Conservation (phyloP, 1,140 invertebrate genomes). For the Hestina assimilis region DNA sequence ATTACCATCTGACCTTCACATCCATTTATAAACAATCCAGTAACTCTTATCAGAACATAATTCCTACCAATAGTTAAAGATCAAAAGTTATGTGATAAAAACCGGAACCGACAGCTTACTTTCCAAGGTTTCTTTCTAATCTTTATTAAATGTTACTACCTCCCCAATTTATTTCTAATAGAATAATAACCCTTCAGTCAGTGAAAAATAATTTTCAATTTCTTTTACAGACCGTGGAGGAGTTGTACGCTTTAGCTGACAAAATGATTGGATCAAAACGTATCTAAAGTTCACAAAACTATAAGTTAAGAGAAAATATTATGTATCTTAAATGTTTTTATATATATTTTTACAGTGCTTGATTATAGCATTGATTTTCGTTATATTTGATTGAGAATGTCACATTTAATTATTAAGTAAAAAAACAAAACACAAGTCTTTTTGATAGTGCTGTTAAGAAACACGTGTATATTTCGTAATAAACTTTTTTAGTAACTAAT, state of each 20-base stretch:
- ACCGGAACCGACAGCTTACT: too few species aligned
- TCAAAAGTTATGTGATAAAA: too few species aligned
- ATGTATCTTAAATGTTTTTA: background rate
- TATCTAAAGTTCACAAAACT: conserved; percentile 32
- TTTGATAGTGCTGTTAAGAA: conserved; percentile 1
- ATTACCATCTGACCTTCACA: too few species aligned
- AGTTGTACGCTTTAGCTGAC: conserved; percentile 81
- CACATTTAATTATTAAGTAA: conserved; percentile 1
- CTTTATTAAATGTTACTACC: too few species aligned
- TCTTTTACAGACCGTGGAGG: conserved; percentile 81
- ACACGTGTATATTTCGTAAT: background rate
- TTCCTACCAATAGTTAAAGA: too few species aligned
- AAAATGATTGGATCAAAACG: conserved; percentile 80
- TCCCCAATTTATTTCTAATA: too few species aligned
- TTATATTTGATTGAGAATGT: background rate
- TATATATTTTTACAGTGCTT: background rate
- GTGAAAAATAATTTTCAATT: conserved; percentile 8
- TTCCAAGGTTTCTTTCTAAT: too few species aligned
- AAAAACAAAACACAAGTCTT: background rate
- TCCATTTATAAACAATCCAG: too few species aligned
- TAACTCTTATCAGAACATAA: too few species aligned
- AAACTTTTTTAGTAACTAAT: background rate
- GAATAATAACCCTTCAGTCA: background rate
- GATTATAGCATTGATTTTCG: background rate
- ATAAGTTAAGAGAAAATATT: background rate